Percentiles rank a stretch among this genome's conserved stretches.
phyloP scores from a whole-genome alignment of 2,888 invertebrate genomes.

The Oligia latruncula region DNA sequence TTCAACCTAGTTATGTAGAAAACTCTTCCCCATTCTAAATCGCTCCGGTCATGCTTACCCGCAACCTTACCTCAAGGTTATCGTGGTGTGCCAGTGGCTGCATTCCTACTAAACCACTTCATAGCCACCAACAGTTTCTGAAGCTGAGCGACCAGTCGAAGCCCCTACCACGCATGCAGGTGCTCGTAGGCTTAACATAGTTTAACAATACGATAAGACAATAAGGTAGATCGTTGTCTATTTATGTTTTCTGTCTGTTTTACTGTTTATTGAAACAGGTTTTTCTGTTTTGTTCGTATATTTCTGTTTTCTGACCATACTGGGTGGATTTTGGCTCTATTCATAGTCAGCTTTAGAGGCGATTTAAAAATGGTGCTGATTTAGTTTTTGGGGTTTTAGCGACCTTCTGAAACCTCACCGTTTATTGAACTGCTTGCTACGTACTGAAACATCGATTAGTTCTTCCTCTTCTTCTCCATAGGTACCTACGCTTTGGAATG shows the following conservation, averaged over 20 bases:
- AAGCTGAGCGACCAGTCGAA: conserved; percentile 13
- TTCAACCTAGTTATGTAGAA: background rate
- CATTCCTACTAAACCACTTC: conserved; percentile 70
- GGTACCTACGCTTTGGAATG: no score
- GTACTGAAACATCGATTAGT: no score
- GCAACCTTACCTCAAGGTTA: conserved; percentile 72
- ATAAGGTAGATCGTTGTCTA: conserved; percentile 14
- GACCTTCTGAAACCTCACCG: no score
- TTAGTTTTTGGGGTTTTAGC: background rate
- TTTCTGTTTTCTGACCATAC: conserved; percentile 10
- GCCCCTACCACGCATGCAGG: conserved; percentile 37
- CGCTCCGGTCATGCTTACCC: conserved; percentile 50
- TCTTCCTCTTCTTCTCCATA: no score
- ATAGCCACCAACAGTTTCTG: conserved; percentile 55
- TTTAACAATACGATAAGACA: conserved; percentile 28
- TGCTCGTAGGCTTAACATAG: background rate
- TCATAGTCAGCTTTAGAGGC: background rate
- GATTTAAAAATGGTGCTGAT: background rate
- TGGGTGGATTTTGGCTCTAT: background rate
- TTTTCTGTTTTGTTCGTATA: conserved; percentile 1
- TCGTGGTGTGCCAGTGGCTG: conserved; percentile 66
- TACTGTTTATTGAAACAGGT: conserved; percentile 14
- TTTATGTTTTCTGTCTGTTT: conserved; percentile 18
- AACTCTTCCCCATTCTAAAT: background rate
- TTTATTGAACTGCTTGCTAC: background rate